Percentiles rank a stretch among this genome's conserved stretches.
Conservation (phyloP, 2,113 vertebrate species). For the Chitala chitala region DNA sequence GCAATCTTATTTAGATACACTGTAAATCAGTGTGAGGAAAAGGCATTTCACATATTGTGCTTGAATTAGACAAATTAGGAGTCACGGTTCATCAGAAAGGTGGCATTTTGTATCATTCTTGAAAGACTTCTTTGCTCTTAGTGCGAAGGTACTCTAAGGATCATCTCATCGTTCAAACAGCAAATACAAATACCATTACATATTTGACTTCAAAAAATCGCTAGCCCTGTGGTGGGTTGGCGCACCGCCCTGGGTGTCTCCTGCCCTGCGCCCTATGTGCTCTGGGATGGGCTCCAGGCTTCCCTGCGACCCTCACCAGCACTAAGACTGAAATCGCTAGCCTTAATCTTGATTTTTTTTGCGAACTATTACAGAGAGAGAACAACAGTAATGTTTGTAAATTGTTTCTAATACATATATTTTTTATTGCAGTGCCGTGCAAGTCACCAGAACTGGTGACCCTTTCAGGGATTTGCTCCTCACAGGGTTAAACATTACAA, state of each 20-base stretch:
- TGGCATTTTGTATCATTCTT: not conserved
- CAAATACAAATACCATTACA: not conserved
- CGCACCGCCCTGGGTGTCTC: too few species aligned
- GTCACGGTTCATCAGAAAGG: not conserved
- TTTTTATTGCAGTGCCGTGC: not conserved
- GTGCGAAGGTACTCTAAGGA: not conserved
- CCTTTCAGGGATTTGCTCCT: conserved; percentile 3
- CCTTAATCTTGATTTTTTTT: too few species aligned
- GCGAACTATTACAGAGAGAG: too few species aligned
- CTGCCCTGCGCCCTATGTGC: too few species aligned
- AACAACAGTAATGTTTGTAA: conserved; percentile 12
- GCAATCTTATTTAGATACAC: conserved; percentile 75
- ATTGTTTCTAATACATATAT: not conserved
- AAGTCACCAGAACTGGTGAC: not conserved
- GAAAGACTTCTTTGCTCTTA: not conserved
- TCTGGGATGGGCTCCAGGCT: too few species aligned
- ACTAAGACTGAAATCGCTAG: too few species aligned
- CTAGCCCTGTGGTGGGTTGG: too few species aligned
- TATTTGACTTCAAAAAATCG: too few species aligned
- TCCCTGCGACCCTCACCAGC: too few species aligned
- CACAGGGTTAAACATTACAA: not conserved
- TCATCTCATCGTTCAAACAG: conserved; percentile 1
- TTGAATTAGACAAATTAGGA: conserved; percentile 50
- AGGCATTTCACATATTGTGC: conserved; percentile 66
- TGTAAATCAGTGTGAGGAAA: conserved; percentile 65